Evolutionary conservation across 2,888 invertebrate species (phyloP), one percentile per base, ranked within the genome.

Genomic region (Lydus trimaculatus): DNA sequence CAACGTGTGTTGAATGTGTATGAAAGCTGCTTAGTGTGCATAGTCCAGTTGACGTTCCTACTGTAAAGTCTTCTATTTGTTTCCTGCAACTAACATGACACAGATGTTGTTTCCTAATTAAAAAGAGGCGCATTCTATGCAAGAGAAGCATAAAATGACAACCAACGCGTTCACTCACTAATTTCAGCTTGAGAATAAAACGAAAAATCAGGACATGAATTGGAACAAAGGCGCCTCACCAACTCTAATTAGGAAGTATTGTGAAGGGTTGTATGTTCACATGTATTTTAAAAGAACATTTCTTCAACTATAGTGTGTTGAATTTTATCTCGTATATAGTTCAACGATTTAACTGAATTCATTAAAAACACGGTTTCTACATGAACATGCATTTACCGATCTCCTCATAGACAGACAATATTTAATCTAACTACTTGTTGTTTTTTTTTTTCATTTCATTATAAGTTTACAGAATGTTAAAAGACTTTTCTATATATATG

Each of bases 71-170:
- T 56, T 75, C 76, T 78, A 76, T 78, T 79, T 75, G 73, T 73
- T 77, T 78, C 78, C 77, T 78, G 78, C 76, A 79, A 77, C 78
- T 79, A 81, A 81, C 81, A 79, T 78, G 80, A 81, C 81, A 75
- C 84, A 83, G 83, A 84, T 83, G 84, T 82, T 81, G 81, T 80
- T 78, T 80, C 81, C 83, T 83, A 84, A 83, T 83, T 83, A 84
- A 84, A 84, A 84, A 82, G 82, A 80, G 80, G 76, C 71, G 75
- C 73, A 74, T 75, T 74, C 66, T 66, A 28, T 62, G 58, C 76
- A 74, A 52, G 63, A 63, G 72, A 70, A 69, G 75, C 75, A 75
- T 73, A 75, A 78, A 80, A 80, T 77, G 78, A 80, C 78, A 79
- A 78, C 75, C 76, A 78, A 78, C 76, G 77, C 75, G 73, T 75